phyloP scores from a whole-genome alignment of 2,797 vertebrate genomes.

The Phrynocephalus forsythii region DNA sequence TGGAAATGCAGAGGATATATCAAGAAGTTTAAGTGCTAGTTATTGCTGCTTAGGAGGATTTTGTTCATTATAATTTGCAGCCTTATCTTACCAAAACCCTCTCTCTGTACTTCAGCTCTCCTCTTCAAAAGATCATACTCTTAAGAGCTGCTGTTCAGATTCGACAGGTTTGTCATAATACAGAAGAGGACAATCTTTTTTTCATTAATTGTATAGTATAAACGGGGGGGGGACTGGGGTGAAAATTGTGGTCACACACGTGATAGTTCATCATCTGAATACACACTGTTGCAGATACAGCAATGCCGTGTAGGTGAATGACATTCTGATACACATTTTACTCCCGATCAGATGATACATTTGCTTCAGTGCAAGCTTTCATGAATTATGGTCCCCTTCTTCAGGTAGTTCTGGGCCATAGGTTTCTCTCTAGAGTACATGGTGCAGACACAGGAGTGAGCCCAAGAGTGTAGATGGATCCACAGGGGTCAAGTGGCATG shows the following conservation, averaged over 20 bases:
- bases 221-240: background rate
- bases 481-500: background rate
- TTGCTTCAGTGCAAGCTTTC: too few relatives aligned
- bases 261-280: background rate
- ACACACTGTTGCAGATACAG: background rate
- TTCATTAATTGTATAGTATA: background rate
- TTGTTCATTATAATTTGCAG: constrained; percentile 15
- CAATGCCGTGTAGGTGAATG: background rate
- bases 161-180: background rate
- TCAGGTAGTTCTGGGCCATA: too few relatives aligned
- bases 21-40: constrained; percentile 29
- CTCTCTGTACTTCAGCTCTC: constrained; percentile 16
- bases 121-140: constrained; percentile 37
- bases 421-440: too few relatives aligned
- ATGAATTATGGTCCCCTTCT: too few relatives aligned
- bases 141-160: background rate
- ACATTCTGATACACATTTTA: background rate
- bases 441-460: too few relatives aligned
- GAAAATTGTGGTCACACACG: background rate
- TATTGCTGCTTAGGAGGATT: constrained; percentile 26
- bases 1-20: constrained; percentile 17
- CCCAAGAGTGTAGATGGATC: too few relatives aligned
- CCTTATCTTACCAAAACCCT: background rate
- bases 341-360: too few relatives aligned
- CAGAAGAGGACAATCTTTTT: background rate